These are phyloP conservation scores for Agonopterix heracliana DNA, from an alignment of 2,888 invertebrate species.

Conservation along the genomic window DNA sequence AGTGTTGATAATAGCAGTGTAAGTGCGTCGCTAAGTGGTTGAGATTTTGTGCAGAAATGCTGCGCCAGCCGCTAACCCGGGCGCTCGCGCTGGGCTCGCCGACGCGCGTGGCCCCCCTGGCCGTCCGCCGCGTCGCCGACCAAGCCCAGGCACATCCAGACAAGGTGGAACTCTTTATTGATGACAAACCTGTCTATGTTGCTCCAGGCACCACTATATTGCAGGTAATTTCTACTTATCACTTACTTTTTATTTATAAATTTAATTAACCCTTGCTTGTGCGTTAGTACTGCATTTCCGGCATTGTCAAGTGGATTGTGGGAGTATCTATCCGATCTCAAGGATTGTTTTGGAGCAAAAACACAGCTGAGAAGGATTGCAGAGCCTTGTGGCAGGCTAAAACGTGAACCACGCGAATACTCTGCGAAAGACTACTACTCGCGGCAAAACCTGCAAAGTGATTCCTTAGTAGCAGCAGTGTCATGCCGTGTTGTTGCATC, in stretches of 20 bases:
- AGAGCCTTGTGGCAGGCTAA: no score
- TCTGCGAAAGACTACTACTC: no score
- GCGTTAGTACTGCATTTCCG: not conserved
- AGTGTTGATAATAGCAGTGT: slow-evolving; percentile 7
- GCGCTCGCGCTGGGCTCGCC: slow-evolving; percentile 75
- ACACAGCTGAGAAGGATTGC: no score
- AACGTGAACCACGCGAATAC: no score
- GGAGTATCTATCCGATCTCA: no score
- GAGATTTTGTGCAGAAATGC: slow-evolving; percentile 75
- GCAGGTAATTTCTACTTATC: slow-evolving; percentile 77
- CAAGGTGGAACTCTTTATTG: slow-evolving; percentile 96
- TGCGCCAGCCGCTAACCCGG: slow-evolving; percentile 84
- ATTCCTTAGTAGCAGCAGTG: no score
- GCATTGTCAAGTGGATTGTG: no score
- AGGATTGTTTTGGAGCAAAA: no score
- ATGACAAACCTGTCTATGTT: slow-evolving; percentile 96
- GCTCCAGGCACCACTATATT: slow-evolving; percentile 97
- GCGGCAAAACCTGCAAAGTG: no score
- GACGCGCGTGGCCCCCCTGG: slow-evolving; percentile 54
- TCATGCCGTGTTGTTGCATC: no score
- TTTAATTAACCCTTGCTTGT: not conserved
- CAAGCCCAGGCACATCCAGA: slow-evolving; percentile 77
- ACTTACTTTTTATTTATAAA: not conserved
- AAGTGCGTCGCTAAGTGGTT: slow-evolving; percentile 5
- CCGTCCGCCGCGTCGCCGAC: slow-evolving; percentile 64